A percentile compares a stretch with the other conserved stretches of the same genome.
These are phyloP conservation scores for Lithobates sylvaticus DNA, from an alignment of 2,797 vertebrate genomes.

Conservation along the genomic window DNA sequence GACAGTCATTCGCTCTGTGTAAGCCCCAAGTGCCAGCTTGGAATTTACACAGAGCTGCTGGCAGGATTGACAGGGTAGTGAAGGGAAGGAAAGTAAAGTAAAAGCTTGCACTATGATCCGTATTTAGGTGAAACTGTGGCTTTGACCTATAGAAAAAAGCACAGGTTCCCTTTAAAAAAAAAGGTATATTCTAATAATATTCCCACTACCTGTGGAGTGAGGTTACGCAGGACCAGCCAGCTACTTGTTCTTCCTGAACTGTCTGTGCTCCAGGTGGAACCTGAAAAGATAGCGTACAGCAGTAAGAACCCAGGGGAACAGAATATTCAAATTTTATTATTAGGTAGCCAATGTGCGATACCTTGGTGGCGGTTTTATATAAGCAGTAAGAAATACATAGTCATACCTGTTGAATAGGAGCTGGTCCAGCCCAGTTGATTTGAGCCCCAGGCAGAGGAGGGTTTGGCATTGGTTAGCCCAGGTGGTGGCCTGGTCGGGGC, in stretches of 20 bases:
- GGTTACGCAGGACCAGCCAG: conserved; percentile 97
- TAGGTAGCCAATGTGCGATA: neutral
- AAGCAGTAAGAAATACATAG: neutral
- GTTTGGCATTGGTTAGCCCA: conserved; percentile 92
- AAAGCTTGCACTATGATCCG: too few species aligned
- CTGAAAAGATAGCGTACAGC: conserved; percentile 64
- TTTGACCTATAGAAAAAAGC: neutral
- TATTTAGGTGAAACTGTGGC: neutral
- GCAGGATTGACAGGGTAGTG: too few species aligned
- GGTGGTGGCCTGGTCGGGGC: conserved; percentile 94
- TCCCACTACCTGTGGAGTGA: conserved; percentile 90
- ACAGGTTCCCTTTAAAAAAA: neutral
- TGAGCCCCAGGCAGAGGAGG: conserved; percentile 93
- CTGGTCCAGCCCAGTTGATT: conserved; percentile 93
- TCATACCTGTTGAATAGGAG: conserved; percentile 90
- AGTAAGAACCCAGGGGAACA: neutral
- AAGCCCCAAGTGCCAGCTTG: too few species aligned
- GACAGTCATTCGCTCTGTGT: too few species aligned
- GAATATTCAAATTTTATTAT: neutral
- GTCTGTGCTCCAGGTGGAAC: conserved; percentile 97
- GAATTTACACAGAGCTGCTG: too few species aligned
- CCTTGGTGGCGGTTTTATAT: neutral
- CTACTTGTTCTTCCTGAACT: conserved; percentile 95
- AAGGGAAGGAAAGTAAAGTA: too few species aligned
- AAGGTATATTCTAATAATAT: neutral